Evolutionary conservation across 2,113 vertebrate species (phyloP).

Genomic region (Athene noctua): DNA sequence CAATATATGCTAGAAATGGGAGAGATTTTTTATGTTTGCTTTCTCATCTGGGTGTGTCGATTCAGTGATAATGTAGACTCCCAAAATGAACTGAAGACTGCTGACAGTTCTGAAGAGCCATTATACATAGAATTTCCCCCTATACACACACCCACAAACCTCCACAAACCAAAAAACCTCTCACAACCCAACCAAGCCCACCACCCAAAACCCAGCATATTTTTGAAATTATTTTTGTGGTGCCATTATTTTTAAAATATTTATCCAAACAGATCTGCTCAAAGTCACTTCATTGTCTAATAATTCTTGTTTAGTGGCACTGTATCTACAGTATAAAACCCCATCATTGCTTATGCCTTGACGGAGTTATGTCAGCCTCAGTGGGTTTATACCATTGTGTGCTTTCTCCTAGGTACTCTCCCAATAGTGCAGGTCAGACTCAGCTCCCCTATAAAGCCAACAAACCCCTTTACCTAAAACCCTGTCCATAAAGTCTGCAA

Average conservation of each 20-base stretch:
- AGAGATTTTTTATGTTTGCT: constrained; percentile 50
- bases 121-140: not conserved
- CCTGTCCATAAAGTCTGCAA: not conserved
- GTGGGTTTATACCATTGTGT: not conserved
- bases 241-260: not conserved
- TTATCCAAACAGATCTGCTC: not conserved
- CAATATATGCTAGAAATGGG: constrained; percentile 7
- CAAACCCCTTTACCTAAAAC: not conserved
- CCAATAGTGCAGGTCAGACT: too few species aligned
- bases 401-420: not conserved
- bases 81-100: constrained; percentile 31
- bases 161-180: not conserved
- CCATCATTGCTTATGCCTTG: not conserved
- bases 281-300: not conserved
- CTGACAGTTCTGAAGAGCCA: not conserved
- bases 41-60: constrained; percentile 11
- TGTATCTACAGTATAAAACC: not conserved
- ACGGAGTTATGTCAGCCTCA: not conserved
- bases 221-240: not conserved
- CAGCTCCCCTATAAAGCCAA: not conserved
- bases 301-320: not conserved
- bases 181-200: not conserved
- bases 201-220: not conserved
- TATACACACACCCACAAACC: not conserved
- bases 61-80: constrained; percentile 29